phyloP scores from a whole-genome alignment of 1,140 invertebrate genomes.

The Micrasema longulum region DNA sequence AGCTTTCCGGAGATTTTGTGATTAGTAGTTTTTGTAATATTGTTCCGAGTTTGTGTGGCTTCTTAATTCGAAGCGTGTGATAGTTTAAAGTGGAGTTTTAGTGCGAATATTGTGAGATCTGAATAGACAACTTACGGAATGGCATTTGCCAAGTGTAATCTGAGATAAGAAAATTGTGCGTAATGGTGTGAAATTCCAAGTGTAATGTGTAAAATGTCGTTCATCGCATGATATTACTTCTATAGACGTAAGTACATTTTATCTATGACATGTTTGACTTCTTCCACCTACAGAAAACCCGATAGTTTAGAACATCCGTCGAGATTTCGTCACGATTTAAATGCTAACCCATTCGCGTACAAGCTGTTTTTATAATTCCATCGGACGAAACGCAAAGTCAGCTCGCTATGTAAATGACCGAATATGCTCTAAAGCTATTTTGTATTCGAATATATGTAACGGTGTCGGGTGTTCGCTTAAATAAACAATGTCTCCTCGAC shows the following conservation, averaged over 20 bases:
- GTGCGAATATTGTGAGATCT: constrained; percentile 43
- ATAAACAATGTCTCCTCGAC: constrained; percentile 39
- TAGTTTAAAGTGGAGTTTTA: constrained; percentile 33
- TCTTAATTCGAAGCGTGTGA: constrained; percentile 19
- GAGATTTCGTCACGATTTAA: constrained; percentile 41
- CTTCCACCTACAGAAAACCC: constrained; percentile 24
- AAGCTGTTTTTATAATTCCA: constrained; percentile 39
- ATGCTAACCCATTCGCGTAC: constrained; percentile 43
- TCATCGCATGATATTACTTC: constrained; percentile 43
- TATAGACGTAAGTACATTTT: constrained; percentile 40
- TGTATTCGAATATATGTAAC: constrained; percentile 44
- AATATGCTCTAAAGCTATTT: constrained; percentile 30
- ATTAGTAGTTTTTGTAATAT: constrained; percentile 38
- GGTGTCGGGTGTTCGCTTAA: constrained; percentile 43
- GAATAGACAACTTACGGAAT: constrained; percentile 46
- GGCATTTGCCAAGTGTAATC: constrained; percentile 45
- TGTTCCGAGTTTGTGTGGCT: constrained; percentile 8
- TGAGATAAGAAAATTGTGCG: constrained; percentile 45
- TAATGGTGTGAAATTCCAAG: constrained; percentile 43
- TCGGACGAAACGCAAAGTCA: constrained; percentile 15
- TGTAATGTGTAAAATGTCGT: constrained; percentile 38
- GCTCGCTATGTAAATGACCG: constrained; percentile 30
- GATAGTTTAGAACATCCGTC: constrained; percentile 15
- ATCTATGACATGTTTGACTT: constrained; percentile 21
- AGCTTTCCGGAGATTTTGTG: constrained; percentile 36